These are phyloP conservation scores for Halictus quadricinctus DNA, from an alignment of 2,888 invertebrate species.

Conservation along the genomic window DNA sequence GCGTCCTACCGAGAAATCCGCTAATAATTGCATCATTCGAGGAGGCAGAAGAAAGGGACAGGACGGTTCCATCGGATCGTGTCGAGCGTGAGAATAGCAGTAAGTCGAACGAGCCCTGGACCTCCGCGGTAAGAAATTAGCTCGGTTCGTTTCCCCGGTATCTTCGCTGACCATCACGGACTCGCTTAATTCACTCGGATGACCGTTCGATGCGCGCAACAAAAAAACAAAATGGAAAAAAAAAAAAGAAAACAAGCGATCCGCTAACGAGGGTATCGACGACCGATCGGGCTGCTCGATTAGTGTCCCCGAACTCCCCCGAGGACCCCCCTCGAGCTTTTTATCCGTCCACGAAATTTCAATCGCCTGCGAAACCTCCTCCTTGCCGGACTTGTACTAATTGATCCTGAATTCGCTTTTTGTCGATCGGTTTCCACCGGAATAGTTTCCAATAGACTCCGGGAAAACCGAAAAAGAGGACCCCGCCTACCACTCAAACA, in stretches of 20 bases:
- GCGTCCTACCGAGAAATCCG: conserved; percentile 37
- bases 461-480: background rate
- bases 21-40: conserved; percentile 38
- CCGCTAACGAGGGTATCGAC: conserved; percentile 65
- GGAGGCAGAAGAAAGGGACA: background rate
- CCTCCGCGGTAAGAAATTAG: conserved; percentile 62
- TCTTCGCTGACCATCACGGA: conserved; percentile 50
- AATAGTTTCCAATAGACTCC: background rate
- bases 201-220: conserved; percentile 18
- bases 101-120: conserved; percentile 32
- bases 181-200: conserved; percentile 61
- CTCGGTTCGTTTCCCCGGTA: conserved; percentile 52
- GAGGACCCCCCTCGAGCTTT: conserved; percentile 43
- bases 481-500: too few species aligned
- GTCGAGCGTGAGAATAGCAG: conserved; percentile 54
- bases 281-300: conserved; percentile 55
- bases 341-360: conserved; percentile 44
- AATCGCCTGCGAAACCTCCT: background rate
- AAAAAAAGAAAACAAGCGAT: conserved; percentile 37
- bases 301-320: conserved; percentile 47
- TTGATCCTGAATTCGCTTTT: background rate
- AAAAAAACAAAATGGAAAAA: conserved; percentile 17
- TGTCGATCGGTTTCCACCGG: background rate
- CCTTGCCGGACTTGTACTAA: background rate
- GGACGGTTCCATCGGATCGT: conserved; percentile 19